A percentile compares a stretch with the other conserved stretches of the same genome.
These are phyloP conservation scores for Patiria miniata DNA, from an alignment of 35 echinoderm and acorn worm genomes.

Conservation along the genomic window DNA sequence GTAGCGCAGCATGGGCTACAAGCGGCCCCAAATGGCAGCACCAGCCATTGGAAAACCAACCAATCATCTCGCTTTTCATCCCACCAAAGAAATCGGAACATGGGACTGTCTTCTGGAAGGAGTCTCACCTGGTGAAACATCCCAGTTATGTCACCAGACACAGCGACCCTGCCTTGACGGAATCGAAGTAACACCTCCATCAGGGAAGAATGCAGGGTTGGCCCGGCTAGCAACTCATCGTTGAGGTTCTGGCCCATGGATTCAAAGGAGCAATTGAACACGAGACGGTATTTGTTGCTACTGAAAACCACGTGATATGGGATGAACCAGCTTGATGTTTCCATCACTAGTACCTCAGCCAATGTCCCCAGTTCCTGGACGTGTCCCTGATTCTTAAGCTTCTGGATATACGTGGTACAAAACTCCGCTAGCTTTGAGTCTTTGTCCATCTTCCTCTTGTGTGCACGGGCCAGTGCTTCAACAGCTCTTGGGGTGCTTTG, in stretches of 20 bases:
- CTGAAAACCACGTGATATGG: not conserved
- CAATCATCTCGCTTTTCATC: not conserved
- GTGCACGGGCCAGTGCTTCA: not conserved
- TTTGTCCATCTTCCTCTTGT: not conserved
- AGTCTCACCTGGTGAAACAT: constrained; percentile 61
- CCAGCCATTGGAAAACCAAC: not conserved
- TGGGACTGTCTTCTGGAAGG: not conserved
- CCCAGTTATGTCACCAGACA: constrained; percentile 13
- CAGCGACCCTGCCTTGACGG: constrained; percentile 15
- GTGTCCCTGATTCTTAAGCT: not conserved
- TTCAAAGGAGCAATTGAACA: not conserved
- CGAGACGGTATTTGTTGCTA: not conserved
- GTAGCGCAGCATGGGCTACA: no score
- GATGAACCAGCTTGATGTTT: not conserved
- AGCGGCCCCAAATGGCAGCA: constrained; percentile 57
- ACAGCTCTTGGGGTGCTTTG: not conserved
- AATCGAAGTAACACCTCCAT: constrained; percentile 45
- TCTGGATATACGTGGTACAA: not conserved
- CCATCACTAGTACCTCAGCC: not conserved
- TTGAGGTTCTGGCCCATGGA: not conserved
- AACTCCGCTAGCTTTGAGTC: not conserved
- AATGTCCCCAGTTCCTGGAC: not conserved
- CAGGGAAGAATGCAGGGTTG: not conserved
- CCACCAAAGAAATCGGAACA: constrained; percentile 52
- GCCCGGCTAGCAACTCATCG: not conserved